phyloP scores from a whole-genome alignment of 2,888 invertebrate species.

The Zootermopsis nevadensis region DNA sequence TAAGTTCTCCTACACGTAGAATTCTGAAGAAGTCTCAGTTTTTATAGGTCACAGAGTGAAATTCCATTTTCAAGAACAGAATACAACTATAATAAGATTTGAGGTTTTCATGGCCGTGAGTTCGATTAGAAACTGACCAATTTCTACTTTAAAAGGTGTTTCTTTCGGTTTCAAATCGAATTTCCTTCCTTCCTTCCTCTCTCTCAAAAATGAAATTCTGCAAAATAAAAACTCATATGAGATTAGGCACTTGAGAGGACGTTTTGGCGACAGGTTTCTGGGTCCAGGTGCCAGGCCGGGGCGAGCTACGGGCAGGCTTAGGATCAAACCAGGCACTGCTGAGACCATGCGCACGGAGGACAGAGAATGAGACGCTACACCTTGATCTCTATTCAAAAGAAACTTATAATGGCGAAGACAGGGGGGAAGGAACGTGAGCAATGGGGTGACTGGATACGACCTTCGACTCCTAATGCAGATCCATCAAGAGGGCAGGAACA shows the following conservation, averaged over 20 bases:
- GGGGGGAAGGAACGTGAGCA: neutral
- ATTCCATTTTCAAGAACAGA: no score
- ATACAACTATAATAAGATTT: no score
- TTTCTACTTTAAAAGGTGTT: no score
- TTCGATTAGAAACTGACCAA: no score
- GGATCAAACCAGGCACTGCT: neutral
- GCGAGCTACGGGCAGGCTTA: neutral
- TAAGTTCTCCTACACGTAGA: no score
- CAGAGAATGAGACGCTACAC: neutral
- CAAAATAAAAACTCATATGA: neutral
- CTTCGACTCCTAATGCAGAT: constrained; percentile 4
- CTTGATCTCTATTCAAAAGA: neutral
- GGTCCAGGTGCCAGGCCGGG: neutral
- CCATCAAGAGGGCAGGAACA: neutral
- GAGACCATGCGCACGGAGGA: neutral
- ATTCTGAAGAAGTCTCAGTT: no score
- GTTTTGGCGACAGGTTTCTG: neutral
- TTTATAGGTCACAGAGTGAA: no score
- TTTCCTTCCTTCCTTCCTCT: no score
- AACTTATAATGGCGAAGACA: neutral
- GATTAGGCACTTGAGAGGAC: neutral
- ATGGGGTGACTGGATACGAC: neutral
- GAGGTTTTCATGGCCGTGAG: no score
- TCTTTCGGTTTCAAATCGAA: no score
- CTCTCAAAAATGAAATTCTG: no score